Percentiles rank a stretch among this genome's conserved stretches.
phyloP scores from a whole-genome alignment of 2,888 invertebrate species.

The Metopia argyrocephala region DNA sequence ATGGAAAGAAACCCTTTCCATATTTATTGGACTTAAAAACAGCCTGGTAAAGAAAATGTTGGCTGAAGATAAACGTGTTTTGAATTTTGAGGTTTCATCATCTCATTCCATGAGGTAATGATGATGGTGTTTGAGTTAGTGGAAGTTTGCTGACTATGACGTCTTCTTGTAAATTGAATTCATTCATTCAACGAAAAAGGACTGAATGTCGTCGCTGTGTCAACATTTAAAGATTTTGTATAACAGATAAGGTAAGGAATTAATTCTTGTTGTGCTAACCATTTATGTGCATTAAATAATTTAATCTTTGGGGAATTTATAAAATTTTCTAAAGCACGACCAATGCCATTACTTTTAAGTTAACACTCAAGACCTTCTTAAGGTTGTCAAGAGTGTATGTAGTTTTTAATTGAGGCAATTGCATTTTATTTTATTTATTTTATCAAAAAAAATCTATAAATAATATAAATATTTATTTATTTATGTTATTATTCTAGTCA shows the following conservation, averaged over 20 bases:
- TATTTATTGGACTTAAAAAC: background rate
- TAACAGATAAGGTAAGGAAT: constrained; percentile 53
- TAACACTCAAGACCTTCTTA: no score
- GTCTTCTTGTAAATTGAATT: constrained; percentile 47
- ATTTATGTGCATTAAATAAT: constrained; percentile 34
- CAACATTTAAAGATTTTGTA: constrained; percentile 44
- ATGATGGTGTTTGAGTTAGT: constrained; percentile 14
- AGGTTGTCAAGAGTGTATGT: no score
- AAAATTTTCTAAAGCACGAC: background rate
- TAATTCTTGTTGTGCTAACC: constrained; percentile 37
- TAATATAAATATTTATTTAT: no score
- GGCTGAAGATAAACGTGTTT: constrained; percentile 47
- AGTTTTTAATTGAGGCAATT: no score
- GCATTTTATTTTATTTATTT: no score
- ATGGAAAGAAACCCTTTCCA: constrained; percentile 40
- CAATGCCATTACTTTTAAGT: no score
- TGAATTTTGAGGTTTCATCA: constrained; percentile 42
- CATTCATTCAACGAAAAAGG: constrained; percentile 51
- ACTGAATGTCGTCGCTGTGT: constrained; percentile 44
- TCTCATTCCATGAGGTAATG: background rate
- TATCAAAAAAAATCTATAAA: no score
- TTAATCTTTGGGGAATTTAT: constrained; percentile 42
- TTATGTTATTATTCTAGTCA: no score
- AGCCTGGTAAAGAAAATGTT: background rate
- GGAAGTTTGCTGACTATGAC: constrained; percentile 3